These are phyloP conservation scores for Philonicus albiceps DNA, from an alignment of 2,888 invertebrate species.

Conservation along the genomic window DNA sequence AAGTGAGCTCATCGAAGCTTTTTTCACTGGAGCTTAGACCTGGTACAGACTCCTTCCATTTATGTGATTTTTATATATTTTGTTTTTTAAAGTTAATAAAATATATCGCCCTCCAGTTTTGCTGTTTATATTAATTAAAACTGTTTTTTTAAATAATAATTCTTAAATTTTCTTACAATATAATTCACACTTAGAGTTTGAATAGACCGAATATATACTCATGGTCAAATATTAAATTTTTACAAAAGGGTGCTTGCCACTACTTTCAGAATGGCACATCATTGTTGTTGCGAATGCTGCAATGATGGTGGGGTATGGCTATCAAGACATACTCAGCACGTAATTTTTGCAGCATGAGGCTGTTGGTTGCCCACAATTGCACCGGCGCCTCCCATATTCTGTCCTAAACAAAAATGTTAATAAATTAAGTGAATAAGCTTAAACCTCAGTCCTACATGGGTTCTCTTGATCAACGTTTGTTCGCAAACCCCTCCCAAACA, in stretches of 20 bases:
- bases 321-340: constrained; percentile 88
- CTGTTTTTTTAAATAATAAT: too few relatives aligned
- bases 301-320: constrained; percentile 76
- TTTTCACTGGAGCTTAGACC: too few relatives aligned
- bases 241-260: constrained; percentile 57
- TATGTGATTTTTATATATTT: too few relatives aligned
- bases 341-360: constrained; percentile 77
- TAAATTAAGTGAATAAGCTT: too few relatives aligned
- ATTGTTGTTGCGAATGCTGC: neutral
- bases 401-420: neutral
- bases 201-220: neutral
- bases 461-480: too few relatives aligned
- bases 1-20: too few relatives aligned
- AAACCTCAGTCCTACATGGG: too few relatives aligned
- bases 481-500: too few relatives aligned
- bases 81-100: too few relatives aligned
- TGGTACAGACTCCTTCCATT: too few relatives aligned
- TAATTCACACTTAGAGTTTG: neutral
- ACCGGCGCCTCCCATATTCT: constrained; percentile 43
- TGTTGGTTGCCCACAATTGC: constrained; percentile 63
- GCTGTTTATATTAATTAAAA: too few relatives aligned
- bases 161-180: neutral
- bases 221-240: neutral
- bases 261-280: constrained; percentile 43
- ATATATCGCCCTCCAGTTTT: too few relatives aligned